These are phyloP conservation scores for Halcyon senegalensis DNA, from an alignment of 2,113 vertebrate genomes.

Conservation along the genomic window DNA sequence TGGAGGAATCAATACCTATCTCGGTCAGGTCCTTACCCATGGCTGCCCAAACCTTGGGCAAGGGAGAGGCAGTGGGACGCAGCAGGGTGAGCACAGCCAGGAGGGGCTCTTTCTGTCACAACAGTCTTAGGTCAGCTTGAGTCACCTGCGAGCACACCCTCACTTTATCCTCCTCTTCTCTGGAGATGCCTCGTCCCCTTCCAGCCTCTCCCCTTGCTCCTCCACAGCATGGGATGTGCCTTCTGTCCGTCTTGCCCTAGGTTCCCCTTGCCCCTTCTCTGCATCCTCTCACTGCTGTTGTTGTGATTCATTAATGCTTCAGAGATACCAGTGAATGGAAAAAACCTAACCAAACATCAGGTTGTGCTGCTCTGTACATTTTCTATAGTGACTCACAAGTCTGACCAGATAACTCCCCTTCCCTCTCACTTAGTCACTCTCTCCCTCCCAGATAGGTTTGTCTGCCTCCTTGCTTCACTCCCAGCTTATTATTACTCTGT, in stretches of 20 bases:
- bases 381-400: conserved; percentile 49
- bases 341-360: conserved; percentile 41
- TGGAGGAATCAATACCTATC: background rate
- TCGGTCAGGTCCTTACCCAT: background rate
- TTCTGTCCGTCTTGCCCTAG: background rate
- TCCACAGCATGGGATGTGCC: accelerated
- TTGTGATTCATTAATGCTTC: conserved; percentile 44
- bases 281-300: background rate
- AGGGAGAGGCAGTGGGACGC: background rate
- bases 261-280: background rate
- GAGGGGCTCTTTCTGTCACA: background rate
- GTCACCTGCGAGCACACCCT: background rate
- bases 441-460: conserved; percentile 22
- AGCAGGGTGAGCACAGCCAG: background rate
- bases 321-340: conserved; percentile 35
- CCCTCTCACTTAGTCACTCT: conserved; percentile 43
- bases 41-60: background rate
- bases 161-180: background rate
- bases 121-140: background rate
- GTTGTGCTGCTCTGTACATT: conserved; percentile 34
- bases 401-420: conserved; percentile 55
- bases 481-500: background rate
- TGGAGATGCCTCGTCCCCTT: background rate
- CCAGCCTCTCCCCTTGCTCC: background rate
- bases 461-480: background rate